Conservation (phyloP, 53 echinoderm and acorn worm genomes). For the Zoroaster sp. region DNA sequence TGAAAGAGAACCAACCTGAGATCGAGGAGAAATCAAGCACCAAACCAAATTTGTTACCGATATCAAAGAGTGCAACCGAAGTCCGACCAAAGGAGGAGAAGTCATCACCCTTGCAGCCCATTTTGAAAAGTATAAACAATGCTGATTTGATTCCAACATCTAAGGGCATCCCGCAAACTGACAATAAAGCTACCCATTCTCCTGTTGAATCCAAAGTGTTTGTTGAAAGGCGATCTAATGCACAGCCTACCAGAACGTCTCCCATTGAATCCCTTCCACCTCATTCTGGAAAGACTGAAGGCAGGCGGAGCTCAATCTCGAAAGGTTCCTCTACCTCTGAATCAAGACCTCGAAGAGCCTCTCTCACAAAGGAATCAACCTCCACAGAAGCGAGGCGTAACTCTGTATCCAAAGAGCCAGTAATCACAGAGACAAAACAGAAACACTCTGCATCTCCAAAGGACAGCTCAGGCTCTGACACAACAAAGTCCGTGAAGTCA, state of each 20-base stretch:
- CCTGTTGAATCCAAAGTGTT: neutral
- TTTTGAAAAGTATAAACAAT: neutral
- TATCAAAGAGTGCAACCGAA: slow-evolving; percentile 22
- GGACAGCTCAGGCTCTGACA: slow-evolving; percentile 15
- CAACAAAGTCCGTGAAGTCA: slow-evolving; percentile 6
- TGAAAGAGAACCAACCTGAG: slow-evolving; percentile 17
- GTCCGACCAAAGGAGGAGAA: neutral
- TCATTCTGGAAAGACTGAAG: slow-evolving; percentile 8
- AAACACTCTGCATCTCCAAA: neutral
- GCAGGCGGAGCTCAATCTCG: slow-evolving; percentile 10
- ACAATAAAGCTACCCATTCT: slow-evolving; percentile 3
- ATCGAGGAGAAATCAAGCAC: neutral
- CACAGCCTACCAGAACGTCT: neutral
- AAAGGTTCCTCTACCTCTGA: slow-evolving; percentile 18
- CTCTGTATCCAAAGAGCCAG: slow-evolving; percentile 12
- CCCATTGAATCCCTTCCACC: slow-evolving; percentile 9
- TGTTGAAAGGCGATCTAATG: neutral
- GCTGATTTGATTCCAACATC: neutral
- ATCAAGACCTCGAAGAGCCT: slow-evolving; percentile 10
- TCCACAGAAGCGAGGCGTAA: slow-evolving; percentile 15
- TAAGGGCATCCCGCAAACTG: neutral
- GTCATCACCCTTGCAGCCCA: slow-evolving; percentile 9
- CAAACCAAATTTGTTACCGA: neutral
- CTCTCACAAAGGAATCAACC: neutral
- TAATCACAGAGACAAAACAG: neutral